Evolutionary conservation across 1,140 invertebrate genomes (phyloP).

Genomic region (Cataglyphis hispanica): DNA sequence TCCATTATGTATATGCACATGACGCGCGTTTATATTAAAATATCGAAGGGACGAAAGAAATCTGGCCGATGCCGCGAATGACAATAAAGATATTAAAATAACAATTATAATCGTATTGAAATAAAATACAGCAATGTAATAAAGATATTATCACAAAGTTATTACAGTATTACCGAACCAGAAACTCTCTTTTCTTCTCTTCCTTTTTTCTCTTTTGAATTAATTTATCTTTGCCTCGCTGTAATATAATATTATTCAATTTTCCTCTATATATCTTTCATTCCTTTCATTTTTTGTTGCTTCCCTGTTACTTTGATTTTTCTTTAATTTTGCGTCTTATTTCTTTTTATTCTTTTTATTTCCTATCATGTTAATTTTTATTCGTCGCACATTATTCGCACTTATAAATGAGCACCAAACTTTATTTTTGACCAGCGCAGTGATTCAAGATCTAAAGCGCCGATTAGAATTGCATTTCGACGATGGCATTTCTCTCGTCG

Average conservation of each 20-base stretch:
- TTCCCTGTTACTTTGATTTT: background rate
- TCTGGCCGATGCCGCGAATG: background rate
- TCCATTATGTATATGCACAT: too few species aligned
- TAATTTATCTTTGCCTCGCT: background rate
- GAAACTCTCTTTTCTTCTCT: background rate
- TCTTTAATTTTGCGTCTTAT: background rate
- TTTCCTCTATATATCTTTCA: background rate
- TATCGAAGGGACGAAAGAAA: background rate
- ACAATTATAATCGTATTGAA: conserved; percentile 24
- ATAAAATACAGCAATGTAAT: conserved; percentile 1
- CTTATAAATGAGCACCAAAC: background rate
- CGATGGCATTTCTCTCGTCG: conserved; percentile 29
- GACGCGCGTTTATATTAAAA: background rate
- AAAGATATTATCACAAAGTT: conserved; percentile 34
- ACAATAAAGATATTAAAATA: background rate
- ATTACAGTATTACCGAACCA: background rate
- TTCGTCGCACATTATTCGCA: background rate
- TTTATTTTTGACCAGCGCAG: background rate
- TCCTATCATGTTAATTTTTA: background rate
- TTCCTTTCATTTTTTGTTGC: background rate
- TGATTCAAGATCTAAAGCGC: conserved; percentile 31
- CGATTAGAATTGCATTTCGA: conserved; percentile 49
- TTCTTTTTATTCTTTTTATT: background rate
- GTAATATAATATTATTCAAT: conserved; percentile 22
- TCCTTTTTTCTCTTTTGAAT: background rate